Percentiles rank a stretch among this genome's conserved stretches.
Conservation (phyloP, 2,113 vertebrate species). For the Corapipo altera region DNA sequence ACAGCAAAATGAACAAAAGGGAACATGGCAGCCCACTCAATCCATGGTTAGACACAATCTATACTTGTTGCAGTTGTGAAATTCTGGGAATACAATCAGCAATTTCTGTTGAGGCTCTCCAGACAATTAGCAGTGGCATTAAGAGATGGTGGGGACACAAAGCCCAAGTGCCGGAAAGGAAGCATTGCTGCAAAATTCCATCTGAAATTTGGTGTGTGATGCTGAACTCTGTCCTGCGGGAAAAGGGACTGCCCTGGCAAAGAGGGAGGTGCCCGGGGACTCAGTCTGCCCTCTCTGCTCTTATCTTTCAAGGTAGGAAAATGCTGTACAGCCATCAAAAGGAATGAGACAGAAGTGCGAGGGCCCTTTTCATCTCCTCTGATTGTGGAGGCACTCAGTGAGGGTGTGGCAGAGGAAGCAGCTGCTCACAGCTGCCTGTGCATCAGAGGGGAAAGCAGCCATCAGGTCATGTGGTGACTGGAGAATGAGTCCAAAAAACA, state of each 20-base stretch:
- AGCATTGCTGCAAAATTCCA: not conserved
- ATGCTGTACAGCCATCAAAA: not conserved
- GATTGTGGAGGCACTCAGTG: fast-evolving
- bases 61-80: not conserved
- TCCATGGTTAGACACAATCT: not conserved
- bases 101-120: not conserved
- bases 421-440: not conserved
- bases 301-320: not conserved
- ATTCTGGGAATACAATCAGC: not conserved
- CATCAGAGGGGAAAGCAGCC: not conserved
- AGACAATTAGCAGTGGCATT: not conserved
- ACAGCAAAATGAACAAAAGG: constrained; percentile 42
- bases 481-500: not conserved
- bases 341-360: fast-evolving
- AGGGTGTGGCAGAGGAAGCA: not conserved
- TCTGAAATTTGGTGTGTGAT: not conserved
- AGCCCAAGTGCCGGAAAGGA: not conserved
- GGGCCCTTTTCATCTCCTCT: not conserved
- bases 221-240: not conserved
- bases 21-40: not conserved
- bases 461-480: not conserved
- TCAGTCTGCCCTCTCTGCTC: not conserved
- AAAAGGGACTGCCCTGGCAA: not conserved
- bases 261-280: fast-evolving
- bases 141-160: not conserved